A percentile compares a stretch with the other conserved stretches of the same genome.
These are phyloP conservation scores for Macrophya annulata DNA, from an alignment of 2,888 invertebrate species.

Conservation along the genomic window DNA sequence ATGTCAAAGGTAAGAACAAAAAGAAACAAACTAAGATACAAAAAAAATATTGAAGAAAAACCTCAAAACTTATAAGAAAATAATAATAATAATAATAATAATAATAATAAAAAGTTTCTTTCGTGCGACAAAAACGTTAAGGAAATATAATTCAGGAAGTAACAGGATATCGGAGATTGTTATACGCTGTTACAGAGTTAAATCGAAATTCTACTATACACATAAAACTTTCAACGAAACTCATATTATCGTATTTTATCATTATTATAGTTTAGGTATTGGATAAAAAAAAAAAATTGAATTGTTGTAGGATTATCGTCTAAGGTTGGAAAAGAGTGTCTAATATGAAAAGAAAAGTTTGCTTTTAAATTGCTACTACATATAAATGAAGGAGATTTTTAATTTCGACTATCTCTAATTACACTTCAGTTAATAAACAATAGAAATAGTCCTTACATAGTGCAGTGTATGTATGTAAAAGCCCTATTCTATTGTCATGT, in stretches of 20 bases:
- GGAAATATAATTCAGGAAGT: neutral
- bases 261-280: neutral
- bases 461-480: neutral
- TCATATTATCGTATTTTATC: neutral
- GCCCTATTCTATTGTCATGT: neutral
- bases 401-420: neutral
- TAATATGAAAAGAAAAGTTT: neutral
- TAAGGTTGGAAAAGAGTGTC: neutral
- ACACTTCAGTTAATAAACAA: neutral
- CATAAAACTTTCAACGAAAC: neutral
- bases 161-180: conserved; percentile 15
- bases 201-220: neutral
- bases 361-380: neutral
- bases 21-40: too few species aligned
- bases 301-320: neutral
- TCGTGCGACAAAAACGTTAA: conserved; percentile 28
- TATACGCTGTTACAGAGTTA: neutral
- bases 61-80: neutral
- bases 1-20: neutral
- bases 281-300: neutral
- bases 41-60: neutral
- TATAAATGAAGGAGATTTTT: too few species aligned
- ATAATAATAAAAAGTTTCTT: neutral
- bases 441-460: neutral
- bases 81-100: too few species aligned